Evolutionary conservation across 2,888 invertebrate species (phyloP), one percentile per base, ranked within the genome.

Genomic region (Chrysotoxum bicinctum): DNA sequence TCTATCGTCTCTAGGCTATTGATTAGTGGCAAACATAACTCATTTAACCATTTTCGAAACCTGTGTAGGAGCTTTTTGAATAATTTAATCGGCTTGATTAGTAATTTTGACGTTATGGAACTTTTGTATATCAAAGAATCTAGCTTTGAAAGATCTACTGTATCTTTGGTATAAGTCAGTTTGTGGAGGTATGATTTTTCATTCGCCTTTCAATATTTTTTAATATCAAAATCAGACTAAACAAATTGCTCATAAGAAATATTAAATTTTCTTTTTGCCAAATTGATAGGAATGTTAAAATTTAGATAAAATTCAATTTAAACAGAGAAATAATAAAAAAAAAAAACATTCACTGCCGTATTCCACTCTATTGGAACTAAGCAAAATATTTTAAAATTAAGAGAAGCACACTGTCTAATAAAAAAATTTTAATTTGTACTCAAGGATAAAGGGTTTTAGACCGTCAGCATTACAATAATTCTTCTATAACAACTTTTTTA

Each of bases 301-400:
- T 60, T 40, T 9, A 35, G 32, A 56, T 23, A 26, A 30, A 43
- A 40, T 16, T 48, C n/a, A 37, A 56, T 56, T 37, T 26, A 19
- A 56, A 32, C 32, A 19, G 12, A 58, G n/a, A 75, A 45, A 56
- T 23, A 3, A 23, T 37, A 43, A 37, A 26, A 52, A 45, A 37
- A 54, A 6, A 30, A 69, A 72, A 75, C 75, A 60, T 85, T 85
- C 85, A 85, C 85, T 85, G 85, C 85, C 85, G 77, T 77, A 81
- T 80, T 81, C 60, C 76, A 50, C 60, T 68, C 76, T 76, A 64
- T 79, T 75, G 72, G 70, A 72, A 80, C 40, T 58, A 76, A 66
- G 43, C 50, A 56, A 35, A 60, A 72, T 50, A 52, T 40, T 30
- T 64, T 62, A 16, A 60, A 37, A 35, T 52, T 68, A 66, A 60